Percentiles rank a stretch among this genome's conserved stretches.
Evolutionary conservation across 2,113 vertebrate genomes (phyloP).

Genomic region (Columbina picui): DNA sequence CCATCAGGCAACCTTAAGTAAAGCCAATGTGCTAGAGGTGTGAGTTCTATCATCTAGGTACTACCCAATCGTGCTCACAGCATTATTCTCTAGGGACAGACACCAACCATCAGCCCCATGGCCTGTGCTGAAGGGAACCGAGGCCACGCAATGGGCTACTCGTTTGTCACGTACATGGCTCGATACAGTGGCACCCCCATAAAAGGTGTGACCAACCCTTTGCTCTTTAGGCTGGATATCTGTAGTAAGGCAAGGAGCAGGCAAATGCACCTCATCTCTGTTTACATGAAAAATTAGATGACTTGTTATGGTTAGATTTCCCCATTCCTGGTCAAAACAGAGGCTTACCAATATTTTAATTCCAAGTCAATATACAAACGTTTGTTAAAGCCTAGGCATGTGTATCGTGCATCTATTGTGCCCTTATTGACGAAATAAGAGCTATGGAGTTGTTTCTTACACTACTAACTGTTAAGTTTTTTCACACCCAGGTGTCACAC

Average conservation of each 20-base stretch:
- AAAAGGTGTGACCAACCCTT: background rate
- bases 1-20: background rate
- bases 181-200: background rate
- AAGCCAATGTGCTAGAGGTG: background rate
- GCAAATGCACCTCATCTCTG: background rate
- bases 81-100: background rate
- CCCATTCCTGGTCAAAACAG: background rate
- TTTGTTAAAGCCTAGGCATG: background rate
- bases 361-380: background rate
- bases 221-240: background rate
- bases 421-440: background rate
- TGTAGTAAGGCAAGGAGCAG: accelerated
- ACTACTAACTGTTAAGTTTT: background rate
- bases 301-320: background rate
- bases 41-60: background rate
- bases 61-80: background rate
- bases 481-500: background rate
- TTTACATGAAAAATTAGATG: background rate
- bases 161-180: accelerated
- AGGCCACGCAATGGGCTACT: background rate
- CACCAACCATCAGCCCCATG: background rate
- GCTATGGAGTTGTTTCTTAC: background rate
- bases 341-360: background rate
- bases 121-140: background rate
- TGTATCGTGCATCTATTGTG: background rate